Evolutionary conservation across 1,140 invertebrate genomes (phyloP), one percentile per base, ranked within the genome.

Genomic region (Alviniconcha marisindica): DNA sequence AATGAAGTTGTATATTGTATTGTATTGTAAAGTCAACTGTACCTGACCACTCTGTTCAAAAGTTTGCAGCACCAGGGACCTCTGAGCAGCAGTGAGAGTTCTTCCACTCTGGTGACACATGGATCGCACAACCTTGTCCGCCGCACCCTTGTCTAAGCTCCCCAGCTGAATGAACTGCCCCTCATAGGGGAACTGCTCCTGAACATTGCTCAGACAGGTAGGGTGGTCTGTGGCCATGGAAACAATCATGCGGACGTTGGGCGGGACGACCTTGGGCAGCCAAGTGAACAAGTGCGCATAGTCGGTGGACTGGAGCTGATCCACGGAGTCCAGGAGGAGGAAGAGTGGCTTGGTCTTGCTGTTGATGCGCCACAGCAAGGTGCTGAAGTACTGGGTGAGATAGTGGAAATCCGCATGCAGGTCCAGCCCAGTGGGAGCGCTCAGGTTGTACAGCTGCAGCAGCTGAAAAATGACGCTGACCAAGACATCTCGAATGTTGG

Each of bases 211-310:
- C n/a, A 90, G 81, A 36, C 85, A 86, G 2, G 79, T 80, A 12
- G 80, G 54, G 21, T 88, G 60, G 5, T 87, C 87, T 28, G 91
- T 86, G 31, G 92, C 60, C 51, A 90, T 91, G 1, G 91, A 92
- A 7, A 98, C 95, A 33, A 99, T 96, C 86, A 99, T 96, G 82
- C 87, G 82, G 38, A 91, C 88, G 77, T 91, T 80, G 36, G 69
- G 38, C 18, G 91, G 90, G n/a, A 92, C 81, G 0, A 86, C 80
- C 15, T 77, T 84, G 36, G 90, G 90, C 12, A 93, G 56, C 92
- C 92, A 93, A 60, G 84, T 80, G 76, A 92, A 80, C 5, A 78
- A 77, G 84, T 90, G 86, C 56, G 90, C 88, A 77, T 88, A 82
- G 44, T 90, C 87, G 66, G 51, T 77, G 1, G 83, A 44, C 18